Evolutionary conservation across 1,140 invertebrate genomes (phyloP).

Genomic region (Micrasema longulum): DNA sequence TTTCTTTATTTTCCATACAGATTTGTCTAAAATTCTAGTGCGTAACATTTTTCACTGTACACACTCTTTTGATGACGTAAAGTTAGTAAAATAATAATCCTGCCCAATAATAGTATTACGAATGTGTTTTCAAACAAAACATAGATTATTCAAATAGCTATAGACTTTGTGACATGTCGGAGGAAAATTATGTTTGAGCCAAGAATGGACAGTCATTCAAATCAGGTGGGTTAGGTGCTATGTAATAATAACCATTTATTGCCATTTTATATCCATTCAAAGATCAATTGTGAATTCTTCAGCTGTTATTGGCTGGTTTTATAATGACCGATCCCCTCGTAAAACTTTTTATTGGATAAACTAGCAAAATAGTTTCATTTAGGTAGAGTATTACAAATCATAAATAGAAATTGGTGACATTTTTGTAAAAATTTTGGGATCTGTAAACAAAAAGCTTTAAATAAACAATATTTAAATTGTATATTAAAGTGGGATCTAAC

Average conservation of each 20-base stretch:
- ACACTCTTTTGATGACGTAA: too few relatives aligned
- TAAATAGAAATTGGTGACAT: too few relatives aligned
- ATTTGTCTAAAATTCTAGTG: too few relatives aligned
- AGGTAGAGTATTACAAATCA: neutral
- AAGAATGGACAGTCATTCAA: neutral
- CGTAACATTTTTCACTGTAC: too few relatives aligned
- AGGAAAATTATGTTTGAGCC: neutral
- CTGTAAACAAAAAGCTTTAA: too few relatives aligned
- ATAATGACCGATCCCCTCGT: neutral
- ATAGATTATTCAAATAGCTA: conserved; percentile 9
- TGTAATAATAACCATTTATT: conserved; percentile 1
- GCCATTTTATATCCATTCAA: conserved; percentile 10
- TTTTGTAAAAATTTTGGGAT: too few relatives aligned
- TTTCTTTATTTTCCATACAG: too few relatives aligned
- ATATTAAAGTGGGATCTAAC: too few relatives aligned
- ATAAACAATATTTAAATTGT: too few relatives aligned
- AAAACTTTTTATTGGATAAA: neutral
- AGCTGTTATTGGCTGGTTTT: too few relatives aligned
- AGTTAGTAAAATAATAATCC: conserved; percentile 15
- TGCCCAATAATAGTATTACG: conserved; percentile 2
- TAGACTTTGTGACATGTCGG: conserved; percentile 7
- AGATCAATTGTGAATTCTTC: conserved; percentile 1
- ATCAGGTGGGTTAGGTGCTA: neutral
- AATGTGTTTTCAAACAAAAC: neutral
- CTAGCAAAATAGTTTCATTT: neutral